A percentile compares a stretch with the other conserved stretches of the same genome.
These are phyloP conservation scores for Pseudomyrmex flavicornis DNA, from an alignment of 1,140 invertebrate genomes.

Conservation along the genomic window DNA sequence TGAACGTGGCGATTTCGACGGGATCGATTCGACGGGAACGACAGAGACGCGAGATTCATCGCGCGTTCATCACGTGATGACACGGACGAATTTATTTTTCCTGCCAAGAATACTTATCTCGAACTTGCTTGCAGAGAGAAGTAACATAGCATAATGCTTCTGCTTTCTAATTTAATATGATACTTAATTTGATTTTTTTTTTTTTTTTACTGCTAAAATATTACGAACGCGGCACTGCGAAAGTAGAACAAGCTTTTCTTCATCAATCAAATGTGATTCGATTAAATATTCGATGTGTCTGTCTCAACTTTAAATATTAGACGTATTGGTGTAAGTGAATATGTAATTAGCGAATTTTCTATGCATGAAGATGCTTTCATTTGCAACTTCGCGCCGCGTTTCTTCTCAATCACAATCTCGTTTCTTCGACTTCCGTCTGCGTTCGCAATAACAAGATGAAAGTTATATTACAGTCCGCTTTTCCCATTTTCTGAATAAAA, in stretches of 20 bases:
- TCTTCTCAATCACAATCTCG: constrained; percentile 17
- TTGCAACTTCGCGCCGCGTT: constrained; percentile 24
- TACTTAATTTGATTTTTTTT: not conserved
- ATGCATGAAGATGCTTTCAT: constrained; percentile 33
- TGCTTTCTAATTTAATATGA: not conserved
- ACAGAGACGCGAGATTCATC: not conserved
- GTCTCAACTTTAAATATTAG: not conserved
- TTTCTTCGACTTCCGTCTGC: constrained; percentile 25
- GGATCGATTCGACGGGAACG: constrained; percentile 22
- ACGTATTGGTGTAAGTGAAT: not conserved
- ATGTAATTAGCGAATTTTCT: constrained; percentile 39
- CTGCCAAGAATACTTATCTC: not conserved
- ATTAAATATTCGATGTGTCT: not conserved
- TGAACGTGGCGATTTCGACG: not conserved
- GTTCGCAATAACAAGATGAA: not conserved
- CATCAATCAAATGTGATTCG: not conserved
- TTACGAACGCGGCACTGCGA: not conserved
- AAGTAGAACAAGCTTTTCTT: constrained; percentile 2
- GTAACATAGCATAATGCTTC: too few species aligned
- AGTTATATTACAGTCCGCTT: constrained; percentile 36
- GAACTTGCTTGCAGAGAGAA: not conserved
- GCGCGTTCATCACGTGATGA: too few species aligned
- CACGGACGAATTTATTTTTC: not conserved
- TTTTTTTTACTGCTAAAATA: not conserved
- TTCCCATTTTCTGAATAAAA: not conserved